Percentiles rank a stretch among this genome's conserved stretches.
These are phyloP conservation scores for Cheilosia pagana DNA, from an alignment of 2,888 invertebrate species.

Conservation along the genomic window DNA sequence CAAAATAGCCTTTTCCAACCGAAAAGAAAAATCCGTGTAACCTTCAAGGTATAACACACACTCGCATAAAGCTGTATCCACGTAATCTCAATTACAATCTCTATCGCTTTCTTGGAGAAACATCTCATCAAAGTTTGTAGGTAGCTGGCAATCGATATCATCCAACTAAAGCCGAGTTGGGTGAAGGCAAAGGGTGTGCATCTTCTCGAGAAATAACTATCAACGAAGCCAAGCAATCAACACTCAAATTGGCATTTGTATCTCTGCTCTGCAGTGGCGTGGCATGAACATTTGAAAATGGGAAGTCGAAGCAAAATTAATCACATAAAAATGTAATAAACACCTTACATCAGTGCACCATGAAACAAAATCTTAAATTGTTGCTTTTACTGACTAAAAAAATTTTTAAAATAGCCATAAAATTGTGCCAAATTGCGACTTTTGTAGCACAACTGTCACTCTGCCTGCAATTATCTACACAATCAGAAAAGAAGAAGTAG, in stretches of 20 bases:
- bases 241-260: constrained; percentile 61
- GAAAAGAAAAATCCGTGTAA: constrained; percentile 7
- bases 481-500: no score
- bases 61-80: constrained; percentile 17
- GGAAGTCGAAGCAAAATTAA: no score
- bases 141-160: constrained; percentile 23
- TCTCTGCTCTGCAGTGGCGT: constrained; percentile 1
- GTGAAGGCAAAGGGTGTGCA: constrained; percentile 3
- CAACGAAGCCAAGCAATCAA: constrained; percentile 62
- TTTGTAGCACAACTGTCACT: no score
- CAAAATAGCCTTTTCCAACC: background rate
- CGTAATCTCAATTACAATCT: constrained; percentile 13
- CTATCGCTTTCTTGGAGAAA: background rate
- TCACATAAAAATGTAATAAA: no score
- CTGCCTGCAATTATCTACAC: no score
- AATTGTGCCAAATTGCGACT: no score
- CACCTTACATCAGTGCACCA: no score
- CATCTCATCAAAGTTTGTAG: background rate
- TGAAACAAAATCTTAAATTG: no score
- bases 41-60: constrained; percentile 13
- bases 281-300: no score
- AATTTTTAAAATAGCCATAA: no score
- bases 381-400: no score
- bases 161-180: background rate
- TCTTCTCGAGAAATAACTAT: constrained; percentile 12